Conservation (phyloP, 2,888 invertebrate species). For the Thera obeliscata region DNA sequence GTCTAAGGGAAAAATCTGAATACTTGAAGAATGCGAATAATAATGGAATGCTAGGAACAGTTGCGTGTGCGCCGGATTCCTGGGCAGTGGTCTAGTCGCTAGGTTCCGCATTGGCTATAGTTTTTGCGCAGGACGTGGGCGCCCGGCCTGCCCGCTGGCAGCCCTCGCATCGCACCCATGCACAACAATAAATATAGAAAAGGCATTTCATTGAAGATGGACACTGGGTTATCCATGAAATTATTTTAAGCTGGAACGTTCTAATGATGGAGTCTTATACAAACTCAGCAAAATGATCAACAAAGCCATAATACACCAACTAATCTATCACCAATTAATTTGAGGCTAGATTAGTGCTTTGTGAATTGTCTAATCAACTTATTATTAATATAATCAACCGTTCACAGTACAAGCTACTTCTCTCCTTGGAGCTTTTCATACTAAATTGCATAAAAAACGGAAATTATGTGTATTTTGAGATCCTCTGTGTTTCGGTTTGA, state of each 20-base stretch:
- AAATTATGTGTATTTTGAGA: no score
- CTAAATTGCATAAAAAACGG: no score
- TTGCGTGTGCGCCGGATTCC: conserved; percentile 67
- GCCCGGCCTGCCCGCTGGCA: conserved; percentile 41
- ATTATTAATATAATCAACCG: no score
- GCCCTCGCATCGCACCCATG: conserved; percentile 31
- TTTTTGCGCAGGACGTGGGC: conserved; percentile 58
- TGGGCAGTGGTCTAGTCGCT: conserved; percentile 48
- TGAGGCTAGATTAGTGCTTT: no score
- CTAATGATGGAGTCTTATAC: not conserved
- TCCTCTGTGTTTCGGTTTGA: no score
- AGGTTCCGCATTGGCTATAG: conserved; percentile 70
- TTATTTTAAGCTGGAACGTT: not conserved
- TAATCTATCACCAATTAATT: no score
- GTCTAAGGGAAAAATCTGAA: conserved; percentile 46
- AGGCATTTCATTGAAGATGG: not conserved
- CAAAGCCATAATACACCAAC: not conserved
- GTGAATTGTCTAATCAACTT: no score
- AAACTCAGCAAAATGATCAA: not conserved
- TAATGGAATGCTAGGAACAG: conserved; percentile 67
- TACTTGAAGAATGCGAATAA: conserved; percentile 55
- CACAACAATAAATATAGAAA: conserved; percentile 16
- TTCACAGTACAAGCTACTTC: no score
- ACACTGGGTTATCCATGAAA: not conserved
- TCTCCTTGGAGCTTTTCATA: no score